These are phyloP conservation scores for Tetrao urogallus DNA, from an alignment of 2,113 vertebrate genomes.

Conservation along the genomic window DNA sequence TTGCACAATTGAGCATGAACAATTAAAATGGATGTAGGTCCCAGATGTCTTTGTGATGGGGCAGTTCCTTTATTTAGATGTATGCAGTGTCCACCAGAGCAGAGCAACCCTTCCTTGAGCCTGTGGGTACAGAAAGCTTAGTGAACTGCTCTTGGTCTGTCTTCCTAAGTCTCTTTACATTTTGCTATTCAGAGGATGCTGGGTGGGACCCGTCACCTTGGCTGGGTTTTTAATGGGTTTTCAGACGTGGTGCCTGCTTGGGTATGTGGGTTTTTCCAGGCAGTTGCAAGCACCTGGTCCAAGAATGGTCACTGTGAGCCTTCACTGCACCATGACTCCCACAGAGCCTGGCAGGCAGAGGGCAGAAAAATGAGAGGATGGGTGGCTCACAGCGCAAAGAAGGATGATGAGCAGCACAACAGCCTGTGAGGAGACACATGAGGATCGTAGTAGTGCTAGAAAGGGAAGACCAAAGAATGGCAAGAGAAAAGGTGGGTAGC, in stretches of 20 bases:
- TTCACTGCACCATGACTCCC: rapidly evolving
- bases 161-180: rapidly evolving
- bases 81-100: rapidly evolving
- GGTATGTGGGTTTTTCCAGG: not conserved
- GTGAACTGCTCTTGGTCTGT: not conserved
- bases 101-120: not conserved
- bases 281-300: rapidly evolving
- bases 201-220: not conserved
- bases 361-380: not conserved
- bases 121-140: rapidly evolving
- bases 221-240: not conserved
- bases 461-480: not conserved
- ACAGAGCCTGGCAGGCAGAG: rapidly evolving
- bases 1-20: not conserved
- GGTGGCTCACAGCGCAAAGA: not conserved
- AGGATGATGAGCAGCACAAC: not conserved
- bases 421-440: not conserved
- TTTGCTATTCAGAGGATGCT: not conserved
- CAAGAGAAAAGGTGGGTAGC: not conserved
- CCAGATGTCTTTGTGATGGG: rapidly evolving
- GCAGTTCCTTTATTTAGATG: not conserved
- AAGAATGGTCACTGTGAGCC: rapidly evolving
- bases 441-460: not conserved
- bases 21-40: not conserved
- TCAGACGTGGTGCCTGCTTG: rapidly evolving